Evolutionary conservation across 2,888 invertebrate species (phyloP).

Genomic region (Dasypolia templi): DNA sequence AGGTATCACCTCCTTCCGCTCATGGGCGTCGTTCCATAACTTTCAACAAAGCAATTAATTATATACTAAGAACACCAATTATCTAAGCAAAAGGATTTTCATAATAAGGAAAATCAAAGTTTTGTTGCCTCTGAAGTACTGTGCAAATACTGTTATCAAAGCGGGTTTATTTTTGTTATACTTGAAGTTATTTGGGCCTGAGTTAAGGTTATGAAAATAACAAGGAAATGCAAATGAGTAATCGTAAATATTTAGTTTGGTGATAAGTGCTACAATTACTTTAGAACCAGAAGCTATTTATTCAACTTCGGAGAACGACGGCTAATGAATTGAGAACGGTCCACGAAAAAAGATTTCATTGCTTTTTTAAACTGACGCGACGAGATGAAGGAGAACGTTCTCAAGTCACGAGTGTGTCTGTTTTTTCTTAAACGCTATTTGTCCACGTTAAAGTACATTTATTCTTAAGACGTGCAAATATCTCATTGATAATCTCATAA

Average conservation of each 20-base stretch:
- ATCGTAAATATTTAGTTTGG: slow-evolving; percentile 58
- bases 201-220: slow-evolving; percentile 55
- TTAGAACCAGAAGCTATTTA: slow-evolving; percentile 20
- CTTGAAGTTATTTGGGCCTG: slow-evolving; percentile 40
- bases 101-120: slow-evolving; percentile 55
- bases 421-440: not conserved
- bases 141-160: slow-evolving; percentile 59
- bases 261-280: slow-evolving; percentile 34
- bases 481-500: slow-evolving; percentile 10
- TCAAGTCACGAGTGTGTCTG: not conserved
- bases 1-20: slow-evolving; percentile 91
- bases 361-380: not conserved
- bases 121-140: slow-evolving; percentile 59
- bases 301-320: slow-evolving; percentile 7
- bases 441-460: slow-evolving; percentile 2
- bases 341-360: not conserved
- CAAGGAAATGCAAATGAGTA: slow-evolving; percentile 53
- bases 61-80: slow-evolving; percentile 57
- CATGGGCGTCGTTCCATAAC: slow-evolving; percentile 90
- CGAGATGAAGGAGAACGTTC: not conserved
- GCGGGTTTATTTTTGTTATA: slow-evolving; percentile 50
- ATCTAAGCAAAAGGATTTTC: slow-evolving; percentile 52
- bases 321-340: not conserved
- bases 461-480: not conserved
- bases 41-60: slow-evolving; percentile 70